phyloP scores from a whole-genome alignment of 1,140 invertebrate species.

The Cydia splendana region DNA sequence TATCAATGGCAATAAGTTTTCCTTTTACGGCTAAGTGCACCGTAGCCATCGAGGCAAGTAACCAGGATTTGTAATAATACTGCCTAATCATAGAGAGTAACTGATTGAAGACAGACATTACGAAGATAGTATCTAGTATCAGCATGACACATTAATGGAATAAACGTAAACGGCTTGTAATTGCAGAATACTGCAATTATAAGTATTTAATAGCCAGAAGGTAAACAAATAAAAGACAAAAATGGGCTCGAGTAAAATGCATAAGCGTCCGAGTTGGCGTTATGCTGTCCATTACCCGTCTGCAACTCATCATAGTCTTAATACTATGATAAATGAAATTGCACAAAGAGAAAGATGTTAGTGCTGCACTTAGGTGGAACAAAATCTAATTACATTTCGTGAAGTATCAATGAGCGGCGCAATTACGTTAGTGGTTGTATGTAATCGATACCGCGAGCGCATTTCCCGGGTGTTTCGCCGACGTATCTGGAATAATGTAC shows the following conservation, averaged over 20 bases:
- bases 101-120: constrained; percentile 33
- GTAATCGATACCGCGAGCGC: constrained; percentile 64
- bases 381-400: constrained; percentile 72
- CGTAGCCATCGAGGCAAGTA: constrained; percentile 22
- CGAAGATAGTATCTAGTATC: constrained; percentile 19
- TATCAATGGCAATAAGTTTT: constrained; percentile 52
- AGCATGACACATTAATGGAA: neutral
- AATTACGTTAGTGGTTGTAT: constrained; percentile 68
- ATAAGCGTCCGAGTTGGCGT: neutral
- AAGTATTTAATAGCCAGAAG: neutral
- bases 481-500: constrained; percentile 74
- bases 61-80: constrained; percentile 32
- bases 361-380: constrained; percentile 59
- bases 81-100: constrained; percentile 15
- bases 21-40: constrained; percentile 43
- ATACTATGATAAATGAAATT: constrained; percentile 52
- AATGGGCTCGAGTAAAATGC: constrained; percentile 14
- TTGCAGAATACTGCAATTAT: constrained; percentile 30
- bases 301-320: constrained; percentile 56
- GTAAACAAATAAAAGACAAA: constrained; percentile 5
- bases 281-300: constrained; percentile 30
- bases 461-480: constrained; percentile 70
- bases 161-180: constrained; percentile 23
- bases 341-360: constrained; percentile 52
- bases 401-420: constrained; percentile 72